Conservation (phyloP, 1,140 invertebrate genomes). For the Littorina saxatilis region DNA sequence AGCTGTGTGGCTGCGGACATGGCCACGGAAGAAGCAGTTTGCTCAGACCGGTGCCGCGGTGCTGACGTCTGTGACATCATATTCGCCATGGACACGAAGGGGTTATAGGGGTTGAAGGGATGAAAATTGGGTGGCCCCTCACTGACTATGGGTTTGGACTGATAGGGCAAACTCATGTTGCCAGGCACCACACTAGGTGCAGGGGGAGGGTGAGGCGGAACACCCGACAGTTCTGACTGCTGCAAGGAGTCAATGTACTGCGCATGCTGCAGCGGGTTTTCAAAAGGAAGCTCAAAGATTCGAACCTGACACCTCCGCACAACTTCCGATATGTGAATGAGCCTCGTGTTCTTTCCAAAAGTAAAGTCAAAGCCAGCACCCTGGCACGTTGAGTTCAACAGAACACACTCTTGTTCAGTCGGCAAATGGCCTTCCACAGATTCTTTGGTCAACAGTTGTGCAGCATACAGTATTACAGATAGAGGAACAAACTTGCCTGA, state of each 20-base stretch:
- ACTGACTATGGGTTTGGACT: conserved; percentile 39
- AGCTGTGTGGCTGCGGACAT: neutral
- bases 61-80: conserved; percentile 29
- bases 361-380: conserved; percentile 68
- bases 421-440: conserved; percentile 58
- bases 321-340: conserved; percentile 66
- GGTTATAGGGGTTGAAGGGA: conserved; percentile 27
- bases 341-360: conserved; percentile 66
- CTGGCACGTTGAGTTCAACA: conserved; percentile 70
- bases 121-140: conserved; percentile 53
- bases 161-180: conserved; percentile 44
- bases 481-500: conserved; percentile 92
- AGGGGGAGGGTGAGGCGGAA: conserved; percentile 31
- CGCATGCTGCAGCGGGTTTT: conserved; percentile 71
- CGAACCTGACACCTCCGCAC: conserved; percentile 56
- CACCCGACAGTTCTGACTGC: neutral
- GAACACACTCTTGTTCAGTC: conserved; percentile 62
- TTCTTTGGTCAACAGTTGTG: conserved; percentile 59
- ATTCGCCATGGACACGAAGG: conserved; percentile 32
- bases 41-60: neutral
- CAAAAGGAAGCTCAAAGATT: conserved; percentile 67
- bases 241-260: conserved; percentile 61
- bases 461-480: conserved; percentile 79
- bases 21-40: neutral
- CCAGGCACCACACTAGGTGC: neutral